Base-by-base conservation (phyloP, 2,797 vertebrate genomes). In the Falco novaeseelandiae region DNA sequence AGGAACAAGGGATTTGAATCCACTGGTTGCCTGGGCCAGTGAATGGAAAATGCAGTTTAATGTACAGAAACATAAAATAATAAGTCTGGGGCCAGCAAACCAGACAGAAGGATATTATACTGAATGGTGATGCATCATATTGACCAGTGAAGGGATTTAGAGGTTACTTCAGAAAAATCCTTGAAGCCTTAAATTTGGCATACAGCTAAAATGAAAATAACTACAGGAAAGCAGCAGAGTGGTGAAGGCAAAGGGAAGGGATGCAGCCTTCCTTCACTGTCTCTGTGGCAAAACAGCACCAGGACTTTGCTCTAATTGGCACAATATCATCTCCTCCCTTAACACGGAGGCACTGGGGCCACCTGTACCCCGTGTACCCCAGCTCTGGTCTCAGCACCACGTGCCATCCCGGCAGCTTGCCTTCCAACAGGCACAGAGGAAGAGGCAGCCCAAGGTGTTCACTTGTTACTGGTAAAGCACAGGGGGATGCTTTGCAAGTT, bases 51-150 rank as follows among this genome's bases (percentile, higher is more conserved):
- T 96, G 91, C 92, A 95, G 91, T 97, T 96, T 97, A 97, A 97
- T 97, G 95, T 96, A 97, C 72, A 97, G 93, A 97, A 97, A 96
- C 93, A 96, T 76, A 95, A 97, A 97, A 96, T 97, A 97, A 97
- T 97, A 97, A 97, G 91, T 92, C 97, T 95, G 91, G 90, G 94
- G 93, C 71, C 49, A 83, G 83, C 65, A 95, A 95, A 93, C 88
- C 87, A 95, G 96, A 95, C 96, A 96, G 91, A 87, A 92, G 92
- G 93, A 96, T 97, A 97, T 97, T 96, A 95, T 91, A 92, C 83
- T 76, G 94, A 96, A 94, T 83, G 84, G 94, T 69, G 92, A 90
- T 96, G 78, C 69, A 91, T 94, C 95, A 66, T 97, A 96, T 94
- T 97, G 97, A 97, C 93, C 93, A 94, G 91, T 66, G 84, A 93